Conservation (phyloP, 2,888 invertebrate species). For the Rhagonycha lutea region DNA sequence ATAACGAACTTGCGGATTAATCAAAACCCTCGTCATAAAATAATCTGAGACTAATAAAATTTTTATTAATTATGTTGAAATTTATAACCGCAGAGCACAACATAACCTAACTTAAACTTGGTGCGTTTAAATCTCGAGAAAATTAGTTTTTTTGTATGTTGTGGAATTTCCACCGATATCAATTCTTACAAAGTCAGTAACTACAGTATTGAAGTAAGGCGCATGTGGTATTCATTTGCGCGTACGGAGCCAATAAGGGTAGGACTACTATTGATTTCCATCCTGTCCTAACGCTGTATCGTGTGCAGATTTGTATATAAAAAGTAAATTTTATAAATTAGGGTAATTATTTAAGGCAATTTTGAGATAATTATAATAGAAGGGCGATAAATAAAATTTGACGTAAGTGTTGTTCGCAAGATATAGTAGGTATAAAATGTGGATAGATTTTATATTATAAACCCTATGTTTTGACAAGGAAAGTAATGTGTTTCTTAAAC, state of each 20-base stretch:
- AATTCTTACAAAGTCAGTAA: conserved; percentile 31
- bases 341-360: conserved; percentile 1
- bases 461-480: conserved; percentile 8
- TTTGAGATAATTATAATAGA: not conserved
- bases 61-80: not conserved
- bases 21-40: not conserved
- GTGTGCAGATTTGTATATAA: conserved; percentile 24
- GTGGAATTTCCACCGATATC: not conserved
- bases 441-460: not conserved
- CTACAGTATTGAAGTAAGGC: conserved; percentile 44
- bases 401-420: not conserved
- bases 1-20: not conserved
- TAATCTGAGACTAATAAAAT: not conserved
- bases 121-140: not conserved
- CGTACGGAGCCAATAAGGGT: conserved; percentile 44
- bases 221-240: conserved; percentile 50
- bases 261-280: conserved; percentile 45
- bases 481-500: conserved; percentile 11
- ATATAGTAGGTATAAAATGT: not conserved
- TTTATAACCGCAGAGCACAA: not conserved
- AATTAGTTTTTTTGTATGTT: not conserved
- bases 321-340: conserved; percentile 16
- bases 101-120: not conserved
- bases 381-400: not conserved
- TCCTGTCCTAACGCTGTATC: conserved; percentile 35